Base-by-base conservation (phyloP, 2,797 vertebrate species). In the Eutrigla gurnardus region DNA sequence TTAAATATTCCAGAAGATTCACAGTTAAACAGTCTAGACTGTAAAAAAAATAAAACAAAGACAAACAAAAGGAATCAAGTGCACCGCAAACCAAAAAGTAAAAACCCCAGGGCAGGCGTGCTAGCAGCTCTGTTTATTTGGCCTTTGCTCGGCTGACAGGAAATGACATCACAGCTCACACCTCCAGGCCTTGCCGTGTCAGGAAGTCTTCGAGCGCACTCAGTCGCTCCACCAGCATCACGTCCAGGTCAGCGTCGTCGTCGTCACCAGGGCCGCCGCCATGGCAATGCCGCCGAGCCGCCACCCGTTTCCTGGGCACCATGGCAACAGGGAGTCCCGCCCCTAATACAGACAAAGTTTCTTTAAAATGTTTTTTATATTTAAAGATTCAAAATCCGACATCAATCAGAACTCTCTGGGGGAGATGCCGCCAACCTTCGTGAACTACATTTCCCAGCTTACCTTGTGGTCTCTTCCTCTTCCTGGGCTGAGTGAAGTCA, bases 401-500 rank as follows among this genome's bases (percentile, higher is more conserved):
- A 25, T 25, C 46, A 47, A 47, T 17, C 46, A 47, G 46, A 46
- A 2, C 25, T 25, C 25, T 25, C 25, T 25, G 25, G 25, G 25
- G 25, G 25, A 25, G 25, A 25, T 2, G 25, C 25, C 1, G 1
- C 25, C 25, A 25, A 25, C 25, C 25, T 25, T 25, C 25, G 25
- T 25, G 6, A 17, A 58, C 32, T 43, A 50, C 8, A n/a, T 58
- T 55, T 63, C 65, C 59, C 54, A 72, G 63, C 7, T 13, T 77
- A 88, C 91, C 89, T 83, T 83, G 82, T 0, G 75, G 50, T 5
- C 74, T 86, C 75, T 89, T 93, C 52, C 90, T 96, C 86, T 97
- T 97, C 17, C 97, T 93, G 2, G 98, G 98, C 63, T 97, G 82
- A 0, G 97, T 98, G 49, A 97, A 98, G 86, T 99, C 97, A 45